Base-by-base conservation (phyloP, 1,140 invertebrate species). In the Drosophila littoralis region DNA sequence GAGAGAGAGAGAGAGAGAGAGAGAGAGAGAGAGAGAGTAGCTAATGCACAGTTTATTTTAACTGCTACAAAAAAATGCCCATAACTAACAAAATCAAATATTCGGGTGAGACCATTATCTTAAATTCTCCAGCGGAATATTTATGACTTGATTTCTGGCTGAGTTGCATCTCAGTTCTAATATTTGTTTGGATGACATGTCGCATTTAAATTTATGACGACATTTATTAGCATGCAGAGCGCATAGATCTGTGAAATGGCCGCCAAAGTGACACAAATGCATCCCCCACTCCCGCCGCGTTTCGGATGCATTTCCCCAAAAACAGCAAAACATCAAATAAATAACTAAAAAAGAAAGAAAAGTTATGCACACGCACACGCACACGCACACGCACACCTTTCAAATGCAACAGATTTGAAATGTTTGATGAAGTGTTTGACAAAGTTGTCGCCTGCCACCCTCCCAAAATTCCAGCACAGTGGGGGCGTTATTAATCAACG, bases 361-460 rank as follows among this genome's bases (percentile, higher is more conserved):
- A 61, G 55, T 45, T 54, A 45, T 32, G 12, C n/a, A 12, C 17
- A 63, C 50, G 50, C 59, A 75, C 69, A 78, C 73, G n/a, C n/a
- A 7, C 17, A 22, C 45, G 22, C 32, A 35, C 28, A 69, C 43
- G 59, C 61, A 79, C 71, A 86, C 75, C 81, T 75, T 65, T 46
- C 10, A 43, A 52, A 61, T 10, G 51, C 46, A 13, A 38, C 42
- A 69, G 72, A 81, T 79, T 77, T 57, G 79, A 79, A 61, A 82
- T 79, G 83, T 67, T 79, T 89, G 84, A 89, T 89, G 84, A 83
- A 89, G 84, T 89, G 84, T 79, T 84, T 81, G 84, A 89, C 84
- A 89, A 89, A 89, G 77, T 75, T 89, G 84, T 89, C 71, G 73
- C 69, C 65, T 57, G 45, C 38, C 48, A n/a, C 50, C 51, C 13